phyloP scores from a whole-genome alignment of 2,113 vertebrate genomes.

The Guaruba guarouba region DNA sequence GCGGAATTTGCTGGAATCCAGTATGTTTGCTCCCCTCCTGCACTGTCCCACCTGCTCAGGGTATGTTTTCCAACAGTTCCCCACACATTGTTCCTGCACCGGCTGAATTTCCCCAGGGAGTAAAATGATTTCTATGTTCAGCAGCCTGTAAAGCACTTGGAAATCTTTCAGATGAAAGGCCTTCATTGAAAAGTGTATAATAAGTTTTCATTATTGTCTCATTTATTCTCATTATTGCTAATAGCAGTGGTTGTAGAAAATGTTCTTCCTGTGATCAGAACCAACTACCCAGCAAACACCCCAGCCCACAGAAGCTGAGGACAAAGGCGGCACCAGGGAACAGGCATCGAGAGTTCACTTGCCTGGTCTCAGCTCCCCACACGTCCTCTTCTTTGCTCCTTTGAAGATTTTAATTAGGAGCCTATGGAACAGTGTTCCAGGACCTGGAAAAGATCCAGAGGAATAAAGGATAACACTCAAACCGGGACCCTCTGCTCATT shows the following conservation, averaged over 20 bases:
- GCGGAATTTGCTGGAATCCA: background rate
- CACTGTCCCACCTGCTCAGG: background rate
- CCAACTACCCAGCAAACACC: background rate
- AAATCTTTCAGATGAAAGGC: slow-evolving; percentile 59
- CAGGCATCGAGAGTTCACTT: background rate
- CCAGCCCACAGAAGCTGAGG: background rate
- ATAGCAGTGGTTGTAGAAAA: slow-evolving; percentile 44
- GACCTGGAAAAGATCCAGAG: slow-evolving; percentile 23
- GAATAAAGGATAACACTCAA: background rate
- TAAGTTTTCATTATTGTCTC: slow-evolving; percentile 47
- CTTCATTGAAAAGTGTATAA: slow-evolving; percentile 14
- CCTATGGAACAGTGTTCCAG: background rate
- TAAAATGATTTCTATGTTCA: slow-evolving; percentile 21
- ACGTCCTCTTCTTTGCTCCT: background rate
- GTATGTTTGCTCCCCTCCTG: background rate
- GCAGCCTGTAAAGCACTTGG: slow-evolving; percentile 12
- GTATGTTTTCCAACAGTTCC: slow-evolving; percentile 4
- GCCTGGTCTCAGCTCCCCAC: background rate
- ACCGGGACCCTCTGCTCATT: fast-evolving
- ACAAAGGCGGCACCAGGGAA: slow-evolving; percentile 31
- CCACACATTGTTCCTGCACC: background rate
- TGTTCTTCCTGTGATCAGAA: slow-evolving; percentile 35
- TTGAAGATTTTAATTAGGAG: slow-evolving; percentile 61
- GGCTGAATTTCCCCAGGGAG: slow-evolving; percentile 8
- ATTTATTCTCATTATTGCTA: slow-evolving; percentile 57